Conservation (phyloP, 2,113 vertebrate genomes). For the Acanthochromis polyacanthus region DNA sequence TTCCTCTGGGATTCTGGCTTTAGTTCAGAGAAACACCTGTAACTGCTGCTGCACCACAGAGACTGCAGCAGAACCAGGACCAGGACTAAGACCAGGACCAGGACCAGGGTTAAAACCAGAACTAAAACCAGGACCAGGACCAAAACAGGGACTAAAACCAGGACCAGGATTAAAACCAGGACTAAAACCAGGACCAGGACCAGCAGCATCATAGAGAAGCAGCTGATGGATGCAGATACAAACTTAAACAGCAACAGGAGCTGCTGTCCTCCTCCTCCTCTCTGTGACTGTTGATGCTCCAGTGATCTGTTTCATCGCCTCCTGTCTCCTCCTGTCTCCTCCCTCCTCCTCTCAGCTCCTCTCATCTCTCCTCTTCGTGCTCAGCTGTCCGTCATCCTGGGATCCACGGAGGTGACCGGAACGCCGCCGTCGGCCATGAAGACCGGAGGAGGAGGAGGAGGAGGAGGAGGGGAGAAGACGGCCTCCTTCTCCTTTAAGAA, state of each 20-base stretch:
- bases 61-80: no score
- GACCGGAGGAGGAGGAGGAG: constrained; percentile 87
- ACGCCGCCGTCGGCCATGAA: constrained; percentile 87
- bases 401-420: constrained; percentile 82
- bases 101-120: no score
- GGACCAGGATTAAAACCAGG: no score
- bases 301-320: constrained; percentile 20
- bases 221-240: no score
- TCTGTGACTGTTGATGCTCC: background rate
- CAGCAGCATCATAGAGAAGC: no score
- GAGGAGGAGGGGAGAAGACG: constrained; percentile 88
- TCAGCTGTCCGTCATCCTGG: constrained; percentile 80
- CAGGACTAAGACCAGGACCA: no score
- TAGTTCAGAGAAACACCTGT: no score
- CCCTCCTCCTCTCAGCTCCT: constrained; percentile 30
- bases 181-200: no score
- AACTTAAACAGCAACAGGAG: constrained; percentile 59
- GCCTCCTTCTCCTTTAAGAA: constrained; percentile 98
- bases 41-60: no score
- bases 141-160: no score
- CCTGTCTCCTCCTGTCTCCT: constrained; percentile 19
- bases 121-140: no score
- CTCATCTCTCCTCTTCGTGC: constrained; percentile 9
- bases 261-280: constrained; percentile 9
- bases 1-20: no score